Evolutionary conservation across 2,888 invertebrate species (phyloP), one percentile per base, ranked within the genome.

Genomic region (Trichogramma evanescens): DNA sequence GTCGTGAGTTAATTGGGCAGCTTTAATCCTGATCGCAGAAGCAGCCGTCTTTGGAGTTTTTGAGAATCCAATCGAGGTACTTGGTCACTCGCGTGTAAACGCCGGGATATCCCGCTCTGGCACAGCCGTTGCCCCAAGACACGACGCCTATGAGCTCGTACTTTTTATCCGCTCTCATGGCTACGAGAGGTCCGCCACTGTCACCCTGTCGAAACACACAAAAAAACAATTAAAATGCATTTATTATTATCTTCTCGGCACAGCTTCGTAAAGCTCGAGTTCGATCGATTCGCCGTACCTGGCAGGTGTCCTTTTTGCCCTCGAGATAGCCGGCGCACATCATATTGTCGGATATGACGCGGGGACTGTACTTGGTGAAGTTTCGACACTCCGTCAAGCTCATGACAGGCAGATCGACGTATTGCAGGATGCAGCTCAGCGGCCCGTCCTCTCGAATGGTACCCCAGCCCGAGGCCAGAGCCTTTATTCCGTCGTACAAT

Each of bases 61-160:
- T 86, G 64, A 82, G 78, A 67, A 93, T 91, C 93, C 93, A 93
- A 68, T 87, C 84, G 55, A 92, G 75, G 77, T 89, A 93, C 68
- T 87, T 85, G n/a, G 89, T 89, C 45, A 93, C 86, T 66, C 92
- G 81, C 0, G 91, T 91, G 75, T 93, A 93, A 1, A 93, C 91
- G 1, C 93, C 93, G 0, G 91, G 91, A 77, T 90, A 92, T 10
- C 91, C 90, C 6, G 87, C 85, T 63, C 92, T 82, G 1, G 91
- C 92, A 73, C 93, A 93, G 38, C 93, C 93, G 72, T 92, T 91
- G 43, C 93, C 93, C 93, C 93, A 93, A 0, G 92, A 92, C 0
- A 93, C 92, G 13, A 93, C 84, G 9, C 89, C 92, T 73, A 92
- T 91, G 67, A 91, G 79, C 78, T 92, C 91, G 75, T 88, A 91